Conservation (phyloP, 2,113 vertebrate genomes). For the Solenodon paradoxus region DNA sequence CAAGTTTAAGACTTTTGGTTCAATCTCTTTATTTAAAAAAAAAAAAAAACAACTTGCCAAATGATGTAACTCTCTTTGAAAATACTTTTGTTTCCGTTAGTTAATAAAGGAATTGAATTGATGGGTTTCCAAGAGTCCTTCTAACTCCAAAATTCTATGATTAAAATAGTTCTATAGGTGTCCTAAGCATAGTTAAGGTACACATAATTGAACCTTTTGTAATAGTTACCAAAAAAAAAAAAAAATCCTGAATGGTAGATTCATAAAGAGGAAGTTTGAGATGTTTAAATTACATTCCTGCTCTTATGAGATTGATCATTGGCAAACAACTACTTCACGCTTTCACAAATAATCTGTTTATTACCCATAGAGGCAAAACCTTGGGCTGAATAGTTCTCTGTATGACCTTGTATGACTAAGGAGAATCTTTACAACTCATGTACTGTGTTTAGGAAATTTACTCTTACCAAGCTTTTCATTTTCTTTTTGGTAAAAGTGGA, state of each 20-base stretch:
- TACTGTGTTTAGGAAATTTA: conserved; percentile 42
- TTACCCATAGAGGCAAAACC: not conserved
- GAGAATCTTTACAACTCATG: not conserved
- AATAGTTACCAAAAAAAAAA: not conserved
- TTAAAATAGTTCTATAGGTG: not conserved
- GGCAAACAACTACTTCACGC: conserved; percentile 8
- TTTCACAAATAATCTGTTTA: conserved; percentile 46
- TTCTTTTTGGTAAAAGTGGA: conserved; percentile 39
- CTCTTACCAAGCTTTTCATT: not conserved
- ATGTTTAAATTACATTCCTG: not conserved
- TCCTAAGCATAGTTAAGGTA: not conserved
- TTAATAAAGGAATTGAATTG: conserved; percentile 41
- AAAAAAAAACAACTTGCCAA: too few species aligned
- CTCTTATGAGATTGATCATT: conserved; percentile 19
- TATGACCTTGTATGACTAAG: conserved; percentile 19
- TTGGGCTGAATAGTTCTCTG: not conserved
- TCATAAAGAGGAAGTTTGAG: conserved; percentile 18
- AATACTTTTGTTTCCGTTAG: not conserved
- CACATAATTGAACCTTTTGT: not conserved
- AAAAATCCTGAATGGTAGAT: not conserved
- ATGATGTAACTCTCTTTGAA: not conserved
- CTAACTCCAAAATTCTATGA: not conserved
- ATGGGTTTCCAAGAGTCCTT: not conserved
- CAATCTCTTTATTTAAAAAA: conserved; percentile 18
- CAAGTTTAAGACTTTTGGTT: conserved; percentile 40